Percentiles rank a stretch among this genome's conserved stretches.
These are phyloP conservation scores for Andrena minutula DNA, from an alignment of 2,888 invertebrate species.

Conservation along the genomic window DNA sequence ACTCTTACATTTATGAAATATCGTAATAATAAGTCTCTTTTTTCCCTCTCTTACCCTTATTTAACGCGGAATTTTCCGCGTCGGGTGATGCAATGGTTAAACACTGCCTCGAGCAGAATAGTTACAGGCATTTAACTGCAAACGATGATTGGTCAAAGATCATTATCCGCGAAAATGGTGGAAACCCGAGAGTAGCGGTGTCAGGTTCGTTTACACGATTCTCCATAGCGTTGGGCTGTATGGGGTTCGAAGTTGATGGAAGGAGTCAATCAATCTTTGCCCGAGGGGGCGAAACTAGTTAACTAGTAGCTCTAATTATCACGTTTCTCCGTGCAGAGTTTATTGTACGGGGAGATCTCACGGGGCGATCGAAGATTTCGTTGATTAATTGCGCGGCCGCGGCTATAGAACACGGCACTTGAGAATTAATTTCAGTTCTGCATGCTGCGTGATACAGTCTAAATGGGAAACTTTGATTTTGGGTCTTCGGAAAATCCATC, in stretches of 20 bases:
- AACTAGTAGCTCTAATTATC: constrained; percentile 63
- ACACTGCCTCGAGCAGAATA: not conserved
- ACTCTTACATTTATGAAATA: too few species aligned
- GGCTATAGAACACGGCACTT: constrained; percentile 4
- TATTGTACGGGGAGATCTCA: constrained; percentile 35
- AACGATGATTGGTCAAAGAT: constrained; percentile 37
- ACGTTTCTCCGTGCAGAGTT: constrained; percentile 54
- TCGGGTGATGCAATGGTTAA: too few species aligned
- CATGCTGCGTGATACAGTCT: not conserved
- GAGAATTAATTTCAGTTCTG: constrained; percentile 24
- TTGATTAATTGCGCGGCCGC: constrained; percentile 53
- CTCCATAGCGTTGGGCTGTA: constrained; percentile 22
- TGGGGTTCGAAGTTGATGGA: constrained; percentile 61
- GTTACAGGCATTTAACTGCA: constrained; percentile 20
- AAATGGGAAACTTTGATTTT: too few species aligned
- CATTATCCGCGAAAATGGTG: constrained; percentile 36
- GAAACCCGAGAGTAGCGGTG: constrained; percentile 44
- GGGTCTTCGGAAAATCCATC: too few species aligned
- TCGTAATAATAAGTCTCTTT: too few species aligned
- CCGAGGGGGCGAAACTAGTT: constrained; percentile 64
- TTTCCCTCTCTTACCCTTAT: too few species aligned
- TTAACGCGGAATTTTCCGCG: too few species aligned
- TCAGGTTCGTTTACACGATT: constrained; percentile 61
- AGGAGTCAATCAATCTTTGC: constrained; percentile 72
- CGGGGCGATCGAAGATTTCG: constrained; percentile 48